These are phyloP conservation scores for Hydra vulgaris DNA, from an alignment of 30 jellyfish, hydroid and myxozoan species.

Conservation along the genomic window DNA sequence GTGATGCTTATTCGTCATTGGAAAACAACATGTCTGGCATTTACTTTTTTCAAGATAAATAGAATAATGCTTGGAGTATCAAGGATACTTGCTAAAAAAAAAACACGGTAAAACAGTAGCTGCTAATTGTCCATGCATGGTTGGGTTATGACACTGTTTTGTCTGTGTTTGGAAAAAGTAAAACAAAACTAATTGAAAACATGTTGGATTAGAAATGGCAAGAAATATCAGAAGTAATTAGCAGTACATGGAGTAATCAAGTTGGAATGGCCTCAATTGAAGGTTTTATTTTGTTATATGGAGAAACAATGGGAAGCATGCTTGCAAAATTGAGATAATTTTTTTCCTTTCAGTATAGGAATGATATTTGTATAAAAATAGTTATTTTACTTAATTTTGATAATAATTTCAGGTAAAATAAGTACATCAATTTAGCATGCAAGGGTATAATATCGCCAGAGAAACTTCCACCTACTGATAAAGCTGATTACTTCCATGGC, in stretches of 20 bases:
- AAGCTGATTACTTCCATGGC: conserved; percentile 13
- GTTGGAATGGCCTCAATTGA: conserved; percentile 21
- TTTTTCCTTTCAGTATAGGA: no score
- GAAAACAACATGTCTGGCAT: neutral
- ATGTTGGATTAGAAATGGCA: conserved; percentile 18
- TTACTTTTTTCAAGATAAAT: conserved; percentile 10
- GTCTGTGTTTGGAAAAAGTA: conserved; percentile 21
- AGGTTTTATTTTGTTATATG: neutral
- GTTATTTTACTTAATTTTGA: no score
- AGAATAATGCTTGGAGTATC: conserved; percentile 23
- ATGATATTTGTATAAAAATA: no score
- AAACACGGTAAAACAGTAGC: neutral
- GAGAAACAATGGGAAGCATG: neutral
- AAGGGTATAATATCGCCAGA: conserved; percentile 18
- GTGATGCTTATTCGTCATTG: conserved; percentile 35
- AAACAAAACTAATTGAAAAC: conserved; percentile 5
- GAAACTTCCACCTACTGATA: conserved; percentile 22
- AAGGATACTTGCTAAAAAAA: conserved; percentile 7
- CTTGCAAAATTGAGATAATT: conserved; percentile 4
- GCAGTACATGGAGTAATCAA: conserved; percentile 15
- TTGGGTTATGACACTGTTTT: conserved; percentile 33
- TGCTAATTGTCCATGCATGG: conserved; percentile 25
- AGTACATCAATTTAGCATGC: conserved; percentile 22
- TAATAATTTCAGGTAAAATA: no score
- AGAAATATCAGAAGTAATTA: conserved; percentile 18